Base-by-base conservation (phyloP, 2,113 vertebrate genomes). In the Otus sunia region DNA sequence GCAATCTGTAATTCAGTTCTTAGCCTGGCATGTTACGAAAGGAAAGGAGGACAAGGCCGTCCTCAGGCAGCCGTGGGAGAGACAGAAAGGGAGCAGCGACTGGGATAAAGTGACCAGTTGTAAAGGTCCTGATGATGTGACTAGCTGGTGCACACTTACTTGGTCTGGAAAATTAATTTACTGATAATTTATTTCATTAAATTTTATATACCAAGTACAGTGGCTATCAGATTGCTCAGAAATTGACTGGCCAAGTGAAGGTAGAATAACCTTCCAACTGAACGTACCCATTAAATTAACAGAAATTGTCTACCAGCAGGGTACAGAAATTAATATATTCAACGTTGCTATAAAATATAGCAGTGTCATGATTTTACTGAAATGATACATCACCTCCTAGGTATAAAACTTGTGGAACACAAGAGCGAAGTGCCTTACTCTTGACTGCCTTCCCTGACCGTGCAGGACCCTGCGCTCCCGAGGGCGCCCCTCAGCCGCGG, bases 331-430 rank as follows among this genome's bases (percentile, higher is more conserved):
- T 6, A 15, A 45, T 7, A 8, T 5, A 19, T 23, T 74, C 39
- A 5, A 3, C 32, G 29, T 3, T 11, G 36, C 60, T 7, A 6
- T 0, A 39, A 29, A 34, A 12, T 8, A 10, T 1, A 5, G 4
- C 39, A 26, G 2, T 1, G 58, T 17, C 7, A 0, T 6, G 13
- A 4, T 10, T 45, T n/a, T 18, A 22, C 37, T 12, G 82, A 20
- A 30, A 23, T 0, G 17, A 4, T 3, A 2, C 36, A 5, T 2
- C 0, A 22, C 6, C 13, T 16, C 49, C 20, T 1, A 4, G 18
- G 7, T 8, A 4, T 1, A 21, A 8, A 23, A 14, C 15, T 2
- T 4, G 29, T 1, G 59, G 12, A 15, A 18, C 43, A 45, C 39
- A 41, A 41, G 5, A 41, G 39, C 39, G 39, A 41, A 41, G 39